A percentile compares a stretch with the other conserved stretches of the same genome.
These are phyloP conservation scores for Heliocidaris tuberculata DNA, from an alignment of 35 echinoderm and acorn worm genomes.

Conservation along the genomic window DNA sequence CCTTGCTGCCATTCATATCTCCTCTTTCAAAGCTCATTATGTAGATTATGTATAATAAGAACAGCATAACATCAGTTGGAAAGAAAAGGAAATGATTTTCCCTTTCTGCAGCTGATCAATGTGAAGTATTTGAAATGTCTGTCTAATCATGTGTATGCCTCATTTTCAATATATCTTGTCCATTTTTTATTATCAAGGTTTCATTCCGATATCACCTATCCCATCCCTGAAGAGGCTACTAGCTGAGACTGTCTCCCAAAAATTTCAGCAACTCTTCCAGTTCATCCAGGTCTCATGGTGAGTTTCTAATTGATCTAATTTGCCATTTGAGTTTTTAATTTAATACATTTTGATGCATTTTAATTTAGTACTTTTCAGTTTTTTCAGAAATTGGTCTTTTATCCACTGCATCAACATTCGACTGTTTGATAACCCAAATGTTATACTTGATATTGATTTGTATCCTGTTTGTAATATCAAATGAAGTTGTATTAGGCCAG, in stretches of 20 bases:
- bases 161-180: not conserved
- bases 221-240: constrained; percentile 47
- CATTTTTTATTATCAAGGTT: not conserved
- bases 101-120: no score
- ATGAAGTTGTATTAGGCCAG: no score
- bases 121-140: not conserved
- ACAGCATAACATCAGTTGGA: no score
- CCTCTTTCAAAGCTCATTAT: no score
- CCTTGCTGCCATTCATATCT: no score
- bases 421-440: not conserved
- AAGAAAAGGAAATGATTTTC: no score
- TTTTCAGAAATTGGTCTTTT: not conserved
- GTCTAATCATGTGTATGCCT: not conserved
- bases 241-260: constrained; percentile 53
- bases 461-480: not conserved
- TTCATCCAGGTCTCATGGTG: constrained; percentile 47
- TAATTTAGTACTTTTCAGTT: no score
- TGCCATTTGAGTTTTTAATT: not conserved
- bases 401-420: not conserved
- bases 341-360: no score
- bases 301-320: not conserved
- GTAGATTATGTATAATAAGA: no score
- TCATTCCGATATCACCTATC: not conserved
- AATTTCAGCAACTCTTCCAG: constrained; percentile 59
- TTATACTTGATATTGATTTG: not conserved